phyloP scores from a whole-genome alignment of 2,797 vertebrate species.

The Furcifer pardalis region DNA sequence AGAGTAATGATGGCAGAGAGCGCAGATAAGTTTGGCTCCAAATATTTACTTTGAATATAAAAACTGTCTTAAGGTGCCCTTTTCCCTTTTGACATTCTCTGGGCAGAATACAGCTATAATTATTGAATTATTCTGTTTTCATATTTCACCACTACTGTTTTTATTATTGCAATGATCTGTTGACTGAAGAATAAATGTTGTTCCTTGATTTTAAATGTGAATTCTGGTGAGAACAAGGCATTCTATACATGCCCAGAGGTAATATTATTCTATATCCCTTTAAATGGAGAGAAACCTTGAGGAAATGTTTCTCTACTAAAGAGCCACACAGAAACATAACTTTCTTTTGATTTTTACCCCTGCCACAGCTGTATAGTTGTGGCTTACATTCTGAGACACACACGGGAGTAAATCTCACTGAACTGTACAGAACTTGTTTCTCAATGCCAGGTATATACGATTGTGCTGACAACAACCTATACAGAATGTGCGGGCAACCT shows the following conservation, averaged over 20 bases:
- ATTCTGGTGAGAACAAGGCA: background rate
- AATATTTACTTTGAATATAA: background rate
- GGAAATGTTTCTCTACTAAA: no score
- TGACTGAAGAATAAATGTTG: no score
- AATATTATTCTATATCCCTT: background rate
- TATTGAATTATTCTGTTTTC: no score
- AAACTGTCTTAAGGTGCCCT: no score
- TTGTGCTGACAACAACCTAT: background rate
- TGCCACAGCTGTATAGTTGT: background rate
- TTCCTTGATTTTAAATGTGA: background rate
- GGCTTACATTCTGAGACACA: background rate
- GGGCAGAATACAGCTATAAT: no score
- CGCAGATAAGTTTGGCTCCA: background rate
- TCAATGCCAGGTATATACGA: no score
- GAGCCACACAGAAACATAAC: no score
- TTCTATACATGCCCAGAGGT: background rate
- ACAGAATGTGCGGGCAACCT: no score
- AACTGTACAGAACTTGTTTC: background rate
- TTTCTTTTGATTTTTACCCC: background rate
- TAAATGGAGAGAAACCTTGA: background rate
- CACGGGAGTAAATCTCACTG: background rate
- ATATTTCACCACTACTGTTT: no score
- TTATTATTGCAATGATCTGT: no score
- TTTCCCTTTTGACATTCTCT: no score
- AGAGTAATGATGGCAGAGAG: no score